A percentile compares a stretch with the other conserved stretches of the same genome.
Evolutionary conservation across 2,888 invertebrate species (phyloP).

Genomic region (Athalia rosae): DNA sequence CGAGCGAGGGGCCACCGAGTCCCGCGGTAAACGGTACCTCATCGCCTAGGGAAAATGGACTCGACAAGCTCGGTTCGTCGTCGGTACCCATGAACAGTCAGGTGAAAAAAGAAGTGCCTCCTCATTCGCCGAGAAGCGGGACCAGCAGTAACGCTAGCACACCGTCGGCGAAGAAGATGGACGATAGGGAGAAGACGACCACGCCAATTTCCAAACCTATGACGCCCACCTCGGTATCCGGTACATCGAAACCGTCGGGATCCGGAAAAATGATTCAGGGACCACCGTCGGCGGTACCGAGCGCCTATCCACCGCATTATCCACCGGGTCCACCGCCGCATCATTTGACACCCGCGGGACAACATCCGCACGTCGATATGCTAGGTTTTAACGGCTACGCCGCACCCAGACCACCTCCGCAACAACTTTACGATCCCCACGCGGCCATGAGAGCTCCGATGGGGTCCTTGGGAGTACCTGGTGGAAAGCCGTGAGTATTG

Average conservation of each 20-base stretch:
- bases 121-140: constrained; percentile 80
- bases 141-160: constrained; percentile 93
- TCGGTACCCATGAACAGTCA: constrained; percentile 67
- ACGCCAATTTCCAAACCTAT: constrained; percentile 93
- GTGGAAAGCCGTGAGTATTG: constrained; percentile 92
- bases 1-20: constrained; percentile 93
- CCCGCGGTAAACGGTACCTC: constrained; percentile 87
- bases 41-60: constrained; percentile 89
- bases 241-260: constrained; percentile 62
- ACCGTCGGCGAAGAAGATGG: constrained; percentile 88
- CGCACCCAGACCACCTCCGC: constrained; percentile 77
- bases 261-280: constrained; percentile 71
- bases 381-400: constrained; percentile 79
- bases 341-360: constrained; percentile 76
- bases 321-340: constrained; percentile 77
- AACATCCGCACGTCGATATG: constrained; percentile 79
- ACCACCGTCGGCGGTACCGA: constrained; percentile 64
- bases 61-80: constrained; percentile 80
- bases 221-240: constrained; percentile 84
- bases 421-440: constrained; percentile 82
- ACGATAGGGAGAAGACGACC: constrained; percentile 87
- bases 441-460: constrained; percentile 80
- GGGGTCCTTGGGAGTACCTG: constrained; percentile 81
- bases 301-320: constrained; percentile 70
- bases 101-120: constrained; percentile 67